phyloP scores from a whole-genome alignment of 1,140 invertebrate species.

The Diabrotica undecimpunctata region DNA sequence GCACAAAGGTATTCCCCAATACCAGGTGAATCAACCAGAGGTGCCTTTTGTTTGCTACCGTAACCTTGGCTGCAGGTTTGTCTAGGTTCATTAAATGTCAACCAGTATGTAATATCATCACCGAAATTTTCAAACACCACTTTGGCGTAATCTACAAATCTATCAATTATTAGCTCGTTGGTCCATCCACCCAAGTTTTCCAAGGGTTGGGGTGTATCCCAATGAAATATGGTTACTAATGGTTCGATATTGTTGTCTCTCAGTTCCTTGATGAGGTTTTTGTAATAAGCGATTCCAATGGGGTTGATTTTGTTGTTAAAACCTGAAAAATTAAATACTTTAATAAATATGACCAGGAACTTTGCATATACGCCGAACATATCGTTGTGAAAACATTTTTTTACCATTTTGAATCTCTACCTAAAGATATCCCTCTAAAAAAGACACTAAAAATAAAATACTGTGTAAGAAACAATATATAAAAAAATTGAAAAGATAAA shows the following conservation, averaged over 20 bases:
- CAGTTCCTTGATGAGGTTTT: slow-evolving; percentile 39
- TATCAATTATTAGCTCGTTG: no score
- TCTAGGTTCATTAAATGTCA: slow-evolving; percentile 30
- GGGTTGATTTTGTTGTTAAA: slow-evolving; percentile 53
- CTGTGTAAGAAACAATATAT: no score
- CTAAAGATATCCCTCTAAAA: no score
- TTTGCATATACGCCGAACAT: no score
- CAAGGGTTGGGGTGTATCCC: slow-evolving; percentile 45
- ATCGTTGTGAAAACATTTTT: no score
- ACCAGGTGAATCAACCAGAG: slow-evolving; percentile 37
- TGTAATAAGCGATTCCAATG: slow-evolving; percentile 62
- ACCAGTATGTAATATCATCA: slow-evolving; percentile 49
- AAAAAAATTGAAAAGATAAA: no score
- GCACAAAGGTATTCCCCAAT: no score
- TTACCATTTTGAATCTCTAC: no score
- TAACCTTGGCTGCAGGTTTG: slow-evolving; percentile 37
- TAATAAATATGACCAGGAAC: no score
- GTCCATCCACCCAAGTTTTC: slow-evolving; percentile 28
- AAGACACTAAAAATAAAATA: no score
- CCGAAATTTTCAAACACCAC: slow-evolving; percentile 26
- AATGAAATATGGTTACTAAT: slow-evolving; percentile 51
- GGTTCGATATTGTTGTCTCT: slow-evolving; percentile 50
- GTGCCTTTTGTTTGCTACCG: slow-evolving; percentile 20
- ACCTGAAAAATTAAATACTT: slow-evolving; percentile 11
- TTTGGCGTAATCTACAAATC: no score